These are phyloP conservation scores for Eurystomus glaucurus DNA, from an alignment of 2,797 vertebrate genomes.

Conservation along the genomic window DNA sequence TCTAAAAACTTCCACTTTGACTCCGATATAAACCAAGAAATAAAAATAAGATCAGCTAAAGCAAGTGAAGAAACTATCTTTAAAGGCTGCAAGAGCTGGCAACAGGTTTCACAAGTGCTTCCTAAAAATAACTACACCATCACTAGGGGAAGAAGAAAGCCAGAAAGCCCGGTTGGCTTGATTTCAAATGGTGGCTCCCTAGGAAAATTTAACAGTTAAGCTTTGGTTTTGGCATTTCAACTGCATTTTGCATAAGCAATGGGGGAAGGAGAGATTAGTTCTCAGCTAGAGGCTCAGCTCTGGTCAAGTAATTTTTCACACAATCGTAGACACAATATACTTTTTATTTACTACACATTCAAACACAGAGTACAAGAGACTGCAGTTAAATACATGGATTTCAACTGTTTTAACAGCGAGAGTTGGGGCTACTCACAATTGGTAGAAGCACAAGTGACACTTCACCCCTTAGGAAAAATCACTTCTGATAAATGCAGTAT, in stretches of 20 bases:
- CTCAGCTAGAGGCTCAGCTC: slow-evolving; percentile 29
- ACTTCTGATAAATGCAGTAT: slow-evolving; percentile 74
- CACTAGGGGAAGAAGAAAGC: background rate
- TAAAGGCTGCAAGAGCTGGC: background rate
- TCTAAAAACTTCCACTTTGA: background rate
- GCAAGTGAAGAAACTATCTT: background rate
- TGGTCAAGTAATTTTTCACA: background rate
- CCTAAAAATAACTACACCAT: background rate
- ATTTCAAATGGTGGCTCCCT: background rate
- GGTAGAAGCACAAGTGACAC: slow-evolving; percentile 69
- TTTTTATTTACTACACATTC: slow-evolving; percentile 42
- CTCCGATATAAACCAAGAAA: background rate
- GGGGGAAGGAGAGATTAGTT: slow-evolving; percentile 10
- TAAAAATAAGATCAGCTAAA: background rate
- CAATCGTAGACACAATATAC: background rate
- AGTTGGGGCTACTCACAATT: slow-evolving; percentile 61
- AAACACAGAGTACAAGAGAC: slow-evolving; percentile 30
- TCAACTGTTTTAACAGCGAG: slow-evolving; percentile 59
- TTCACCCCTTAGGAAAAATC: slow-evolving; percentile 74
- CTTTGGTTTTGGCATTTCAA: background rate
- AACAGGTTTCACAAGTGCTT: background rate
- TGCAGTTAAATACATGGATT: slow-evolving; percentile 62
- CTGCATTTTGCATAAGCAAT: background rate
- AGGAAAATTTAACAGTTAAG: background rate
- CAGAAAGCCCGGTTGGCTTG: background rate